Conservation (phyloP, 2,113 vertebrate species). For the Psammodynastes pulverulentus region DNA sequence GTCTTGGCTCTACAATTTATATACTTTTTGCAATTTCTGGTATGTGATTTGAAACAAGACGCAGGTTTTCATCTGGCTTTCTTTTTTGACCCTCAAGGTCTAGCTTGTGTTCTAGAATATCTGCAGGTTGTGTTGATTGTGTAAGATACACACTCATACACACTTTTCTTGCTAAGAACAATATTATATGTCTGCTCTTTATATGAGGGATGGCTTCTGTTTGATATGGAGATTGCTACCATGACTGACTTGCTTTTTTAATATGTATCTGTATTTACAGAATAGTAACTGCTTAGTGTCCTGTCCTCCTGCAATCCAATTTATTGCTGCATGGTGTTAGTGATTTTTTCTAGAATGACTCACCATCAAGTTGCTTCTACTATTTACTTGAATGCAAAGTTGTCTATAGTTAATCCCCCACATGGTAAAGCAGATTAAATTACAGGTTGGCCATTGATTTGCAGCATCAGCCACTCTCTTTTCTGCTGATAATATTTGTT, state of each 20-base stretch:
- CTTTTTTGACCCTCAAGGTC: background rate
- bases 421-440: background rate
- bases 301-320: background rate
- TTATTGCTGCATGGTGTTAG: background rate
- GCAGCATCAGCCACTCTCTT: background rate
- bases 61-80: background rate
- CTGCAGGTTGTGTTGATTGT: background rate
- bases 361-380: background rate
- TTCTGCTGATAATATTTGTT: background rate
- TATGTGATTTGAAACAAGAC: background rate
- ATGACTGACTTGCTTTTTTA: background rate
- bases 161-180: background rate
- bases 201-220: background rate
- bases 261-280: background rate
- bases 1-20: too few relatives aligned
- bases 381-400: background rate
- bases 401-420: background rate
- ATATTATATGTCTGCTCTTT: background rate
- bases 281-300: background rate
- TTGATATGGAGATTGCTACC: background rate
- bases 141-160: background rate
- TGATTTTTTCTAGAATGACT: background rate
- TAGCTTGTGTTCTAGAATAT: background rate
- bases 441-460: background rate
- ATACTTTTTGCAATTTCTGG: background rate